Percentiles rank a stretch among this genome's conserved stretches.
These are phyloP conservation scores for Phaethornis superciliosus DNA, from an alignment of 2,113 vertebrate species.

Conservation along the genomic window DNA sequence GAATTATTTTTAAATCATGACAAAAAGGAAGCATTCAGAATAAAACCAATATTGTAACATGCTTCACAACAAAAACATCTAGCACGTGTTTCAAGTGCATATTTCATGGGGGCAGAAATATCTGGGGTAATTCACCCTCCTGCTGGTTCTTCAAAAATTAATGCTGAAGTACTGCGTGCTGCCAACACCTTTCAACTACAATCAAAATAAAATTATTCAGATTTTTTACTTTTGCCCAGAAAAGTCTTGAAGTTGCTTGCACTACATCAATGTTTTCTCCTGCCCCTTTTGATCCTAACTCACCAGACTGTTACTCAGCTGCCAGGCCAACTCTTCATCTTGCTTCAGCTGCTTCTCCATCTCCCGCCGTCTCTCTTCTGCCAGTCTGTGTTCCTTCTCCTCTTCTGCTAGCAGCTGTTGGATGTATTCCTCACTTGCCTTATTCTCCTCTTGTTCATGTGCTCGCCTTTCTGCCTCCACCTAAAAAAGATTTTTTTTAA, in stretches of 20 bases:
- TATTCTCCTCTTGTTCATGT: conserved; percentile 84
- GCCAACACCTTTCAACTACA: neutral
- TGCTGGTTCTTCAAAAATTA: neutral
- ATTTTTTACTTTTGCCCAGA: neutral
- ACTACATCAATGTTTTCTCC: neutral
- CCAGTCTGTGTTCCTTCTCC: conserved; percentile 67
- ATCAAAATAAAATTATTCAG: neutral
- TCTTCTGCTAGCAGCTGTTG: conserved; percentile 86
- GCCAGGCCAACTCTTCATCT: conserved; percentile 86
- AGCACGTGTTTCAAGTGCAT: neutral
- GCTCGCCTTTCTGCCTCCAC: conserved; percentile 84
- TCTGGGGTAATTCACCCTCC: neutral
- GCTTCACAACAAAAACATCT: neutral
- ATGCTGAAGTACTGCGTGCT: neutral
- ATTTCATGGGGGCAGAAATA: neutral
- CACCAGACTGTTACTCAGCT: conserved; percentile 85
- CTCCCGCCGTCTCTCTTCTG: conserved; percentile 73
- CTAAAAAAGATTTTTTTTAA: conserved; percentile 44
- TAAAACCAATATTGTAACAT: neutral
- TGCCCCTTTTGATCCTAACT: neutral
- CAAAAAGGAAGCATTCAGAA: neutral
- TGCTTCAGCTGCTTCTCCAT: conserved; percentile 80
- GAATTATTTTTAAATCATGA: neutral
- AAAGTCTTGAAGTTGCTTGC: neutral
- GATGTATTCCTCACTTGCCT: conserved; percentile 89